Evolutionary conservation across 2,113 vertebrate species (phyloP), one percentile per base, ranked within the genome.

Genomic region (Chaenogobius annularis): DNA sequence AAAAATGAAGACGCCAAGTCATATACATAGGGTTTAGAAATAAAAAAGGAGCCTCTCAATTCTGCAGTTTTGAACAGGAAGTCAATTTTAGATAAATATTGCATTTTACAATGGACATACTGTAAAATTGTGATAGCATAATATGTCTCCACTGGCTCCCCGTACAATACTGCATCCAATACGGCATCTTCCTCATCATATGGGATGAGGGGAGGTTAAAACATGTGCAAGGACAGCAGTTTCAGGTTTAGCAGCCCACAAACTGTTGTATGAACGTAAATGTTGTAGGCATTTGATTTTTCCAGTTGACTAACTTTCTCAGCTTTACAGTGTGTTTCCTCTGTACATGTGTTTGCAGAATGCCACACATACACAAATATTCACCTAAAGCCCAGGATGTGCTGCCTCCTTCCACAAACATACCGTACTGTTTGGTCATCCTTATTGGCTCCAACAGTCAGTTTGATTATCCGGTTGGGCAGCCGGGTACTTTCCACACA

Each of bases 401-500:
- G 80, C 73, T 71, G 31, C 77, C 80, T 81, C 73, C 78, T 66
- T 82, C 64, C 67, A 64, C 75, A 75, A 86, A 79, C 85, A 87
- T 72, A 77, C 82, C 81, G 81, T 64, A 85, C 68, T 75, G 50
- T 75, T 85, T 85, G 85, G 73, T 85, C 81, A 87, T 87, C 80
- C 85, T 63, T 72, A 88, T 74, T 70, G 74, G 19, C 56, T 86
- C 74, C 56, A 56, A 61, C 61, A 62, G 73, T 82, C 79, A 70
- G 22, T 74, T 66, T 17, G 44, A 73, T 79, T 63, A 76, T 82
- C 78, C 64, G 63, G 35, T 74, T n/a, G 76, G 74, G 69, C 55
- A 73, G 74, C 37, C 8, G 64, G 84, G 88, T 89, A 76, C 83
- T 89, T 89, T 88, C 85, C 82, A 85, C n/a, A 78, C 56, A 31